Evolutionary conservation across 2,797 vertebrate genomes (phyloP), one percentile per base, ranked within the genome.

Genomic region (Pogonophryne albipinna): DNA sequence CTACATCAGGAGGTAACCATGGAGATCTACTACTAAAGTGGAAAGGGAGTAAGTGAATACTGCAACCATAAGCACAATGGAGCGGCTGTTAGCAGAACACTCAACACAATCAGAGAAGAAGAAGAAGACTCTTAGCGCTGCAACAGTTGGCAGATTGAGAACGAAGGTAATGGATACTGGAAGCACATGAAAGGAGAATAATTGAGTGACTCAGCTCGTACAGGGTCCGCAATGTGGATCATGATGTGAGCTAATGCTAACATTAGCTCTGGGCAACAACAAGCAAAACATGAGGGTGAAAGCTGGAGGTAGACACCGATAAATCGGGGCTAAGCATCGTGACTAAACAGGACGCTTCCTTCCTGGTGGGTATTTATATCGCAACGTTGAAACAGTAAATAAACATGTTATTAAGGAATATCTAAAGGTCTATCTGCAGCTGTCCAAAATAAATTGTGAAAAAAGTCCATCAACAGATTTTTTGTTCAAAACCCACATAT

Each of bases 81-180:
- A 84, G 76, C 56, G 69, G 87, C 90, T 92, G 89, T 92, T 85
- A 74, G 41, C 14, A 38, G 34, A 66, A 76, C 58, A 74, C 76
- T 85, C 76, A 27, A 75, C 77, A 85, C 83, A 85, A 80, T 90
- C 83, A 69, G 61, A 5, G 47, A 62, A 68, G 17, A 41, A 68
- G 47, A 57, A 69, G 74, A 0, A 66, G 86, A 79, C 74, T 80
- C 68, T 59, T 61, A 64, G 42, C 65, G 80, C 69, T 62, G 80
- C 83, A 92, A 88, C 90, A 91, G 88, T 88, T 92, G 93, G 90
- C 89, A 87, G 87, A 87, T 92, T 85, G 62, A 88, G 78, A 76
- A 65, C 8, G 6, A 81, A 66, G 72, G 93, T 91, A 94, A 94
- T 91, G 88, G 88, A 93, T 89, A 89, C 88, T 53, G 74, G 76